phyloP scores from a whole-genome alignment of 2,797 vertebrate species.

The Dromococcyx pavoninus region DNA sequence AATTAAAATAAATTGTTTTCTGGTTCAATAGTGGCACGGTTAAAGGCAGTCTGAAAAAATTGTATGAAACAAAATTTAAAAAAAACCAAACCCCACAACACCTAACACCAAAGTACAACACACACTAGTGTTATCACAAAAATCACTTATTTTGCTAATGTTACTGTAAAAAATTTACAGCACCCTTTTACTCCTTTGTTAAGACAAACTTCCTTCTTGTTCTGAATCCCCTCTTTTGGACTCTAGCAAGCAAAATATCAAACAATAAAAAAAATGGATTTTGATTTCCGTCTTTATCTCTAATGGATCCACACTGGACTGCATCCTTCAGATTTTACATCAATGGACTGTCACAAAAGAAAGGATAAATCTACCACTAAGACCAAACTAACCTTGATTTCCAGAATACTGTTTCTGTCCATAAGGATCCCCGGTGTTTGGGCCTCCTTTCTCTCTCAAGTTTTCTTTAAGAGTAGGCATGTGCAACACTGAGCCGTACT shows the following conservation, averaged over 20 bases:
- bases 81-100: not conserved
- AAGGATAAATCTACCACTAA: not conserved
- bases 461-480: conserved; percentile 93
- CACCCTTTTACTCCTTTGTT: not conserved
- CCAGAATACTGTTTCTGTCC: conserved; percentile 80
- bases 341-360: not conserved
- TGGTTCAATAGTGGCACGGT: not conserved
- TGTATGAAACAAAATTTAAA: not conserved
- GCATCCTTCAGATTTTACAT: not conserved
- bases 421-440: conserved; percentile 74
- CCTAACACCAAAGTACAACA: not conserved
- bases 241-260: not conserved
- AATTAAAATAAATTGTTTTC: not conserved
- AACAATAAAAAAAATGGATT: not conserved
- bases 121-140: not conserved
- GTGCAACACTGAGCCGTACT: conserved; percentile 90
- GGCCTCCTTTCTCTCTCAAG: conserved; percentile 80
- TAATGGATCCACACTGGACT: not conserved
- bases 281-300: not conserved
- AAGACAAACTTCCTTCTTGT: not conserved
- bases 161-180: not conserved
- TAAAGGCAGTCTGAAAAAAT: not conserved
- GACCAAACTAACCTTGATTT: conserved; percentile 79
- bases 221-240: not conserved
- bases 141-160: not conserved